Evolutionary conservation across 2,797 vertebrate genomes (phyloP).

Genomic region (Pogonophryne albipinna): DNA sequence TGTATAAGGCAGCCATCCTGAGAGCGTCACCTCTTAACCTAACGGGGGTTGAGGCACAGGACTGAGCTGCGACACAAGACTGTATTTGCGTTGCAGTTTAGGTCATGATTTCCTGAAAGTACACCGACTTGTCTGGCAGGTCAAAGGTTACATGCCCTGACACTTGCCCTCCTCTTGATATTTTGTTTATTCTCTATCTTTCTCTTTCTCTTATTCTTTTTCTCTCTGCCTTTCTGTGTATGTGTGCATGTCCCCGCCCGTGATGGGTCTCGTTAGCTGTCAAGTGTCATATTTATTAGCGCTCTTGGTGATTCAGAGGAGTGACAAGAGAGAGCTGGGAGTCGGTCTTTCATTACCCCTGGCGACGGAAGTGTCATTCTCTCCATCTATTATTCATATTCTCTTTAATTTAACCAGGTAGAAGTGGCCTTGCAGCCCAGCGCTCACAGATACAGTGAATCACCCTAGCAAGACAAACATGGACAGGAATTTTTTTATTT

Average conservation of each 20-base stretch:
- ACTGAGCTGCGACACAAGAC: too few species aligned
- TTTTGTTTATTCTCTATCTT: slow-evolving; percentile 55
- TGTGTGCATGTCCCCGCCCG: slow-evolving; percentile 62
- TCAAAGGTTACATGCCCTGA: slow-evolving; percentile 63
- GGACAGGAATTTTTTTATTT: slow-evolving; percentile 52
- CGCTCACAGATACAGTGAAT: slow-evolving; percentile 66
- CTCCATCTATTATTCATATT: slow-evolving; percentile 86
- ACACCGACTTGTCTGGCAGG: slow-evolving; percentile 62
- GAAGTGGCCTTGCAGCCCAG: slow-evolving; percentile 73
- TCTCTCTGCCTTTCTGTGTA: slow-evolving; percentile 40
- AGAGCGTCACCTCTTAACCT: too few species aligned
- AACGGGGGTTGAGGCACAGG: too few species aligned
- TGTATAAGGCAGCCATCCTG: too few species aligned
- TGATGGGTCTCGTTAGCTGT: slow-evolving; percentile 84
- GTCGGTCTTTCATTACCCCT: slow-evolving; percentile 85
- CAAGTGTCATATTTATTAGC: slow-evolving; percentile 89
- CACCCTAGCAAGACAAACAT: slow-evolving; percentile 70
- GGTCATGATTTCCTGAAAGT: slow-evolving; percentile 32
- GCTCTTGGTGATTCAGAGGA: slow-evolving; percentile 82
- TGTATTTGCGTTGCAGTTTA: too few species aligned
- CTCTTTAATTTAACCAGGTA: slow-evolving; percentile 86
- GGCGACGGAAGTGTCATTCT: slow-evolving; percentile 84
- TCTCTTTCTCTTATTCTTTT: slow-evolving; percentile 34
- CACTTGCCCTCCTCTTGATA: slow-evolving; percentile 53
- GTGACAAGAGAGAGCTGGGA: slow-evolving; percentile 83